phyloP scores from a whole-genome alignment of 2,888 invertebrate genomes.

The Cryptophagus acutangulus region DNA sequence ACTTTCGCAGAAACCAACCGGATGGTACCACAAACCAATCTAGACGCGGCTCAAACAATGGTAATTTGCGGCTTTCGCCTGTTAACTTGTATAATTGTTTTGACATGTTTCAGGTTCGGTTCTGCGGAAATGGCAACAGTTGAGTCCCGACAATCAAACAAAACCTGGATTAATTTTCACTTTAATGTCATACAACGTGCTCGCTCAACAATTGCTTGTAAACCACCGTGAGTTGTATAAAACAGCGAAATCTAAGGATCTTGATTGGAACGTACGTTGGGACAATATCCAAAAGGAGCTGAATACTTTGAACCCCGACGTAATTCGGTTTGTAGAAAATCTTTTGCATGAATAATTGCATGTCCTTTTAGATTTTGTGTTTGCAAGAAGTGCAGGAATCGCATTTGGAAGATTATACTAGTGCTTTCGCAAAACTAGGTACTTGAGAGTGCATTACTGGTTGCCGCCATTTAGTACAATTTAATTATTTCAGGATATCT shows the following conservation, averaged over 20 bases:
- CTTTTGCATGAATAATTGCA: not conserved
- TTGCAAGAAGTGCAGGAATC: conserved; percentile 85
- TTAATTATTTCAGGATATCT: conserved; percentile 56
- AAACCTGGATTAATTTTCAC: conserved; percentile 53
- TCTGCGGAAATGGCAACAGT: not conserved
- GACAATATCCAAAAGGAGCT: conserved; percentile 56
- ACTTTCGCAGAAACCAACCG: conserved; percentile 3
- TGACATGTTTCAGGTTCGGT: not conserved
- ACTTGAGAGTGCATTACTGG: conserved; percentile 7
- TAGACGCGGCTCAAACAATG: not conserved
- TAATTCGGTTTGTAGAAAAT: conserved; percentile 41
- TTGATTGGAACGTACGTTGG: conserved; percentile 69
- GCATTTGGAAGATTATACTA: conserved; percentile 59
- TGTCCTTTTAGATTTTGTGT: conserved; percentile 65
- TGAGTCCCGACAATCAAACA: not conserved
- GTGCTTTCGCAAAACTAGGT: conserved; percentile 46
- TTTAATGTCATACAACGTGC: conserved; percentile 80
- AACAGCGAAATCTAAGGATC: conserved; percentile 52
- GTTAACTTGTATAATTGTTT: not conserved
- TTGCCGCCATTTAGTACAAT: not conserved
- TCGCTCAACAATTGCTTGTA: conserved; percentile 77
- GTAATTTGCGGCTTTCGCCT: not conserved
- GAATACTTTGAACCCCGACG: conserved; percentile 55
- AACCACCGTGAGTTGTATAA: conserved; percentile 70
- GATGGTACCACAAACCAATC: not conserved